phyloP scores from a whole-genome alignment of 2,888 invertebrate genomes.

The Hoplodrina ambigua region DNA sequence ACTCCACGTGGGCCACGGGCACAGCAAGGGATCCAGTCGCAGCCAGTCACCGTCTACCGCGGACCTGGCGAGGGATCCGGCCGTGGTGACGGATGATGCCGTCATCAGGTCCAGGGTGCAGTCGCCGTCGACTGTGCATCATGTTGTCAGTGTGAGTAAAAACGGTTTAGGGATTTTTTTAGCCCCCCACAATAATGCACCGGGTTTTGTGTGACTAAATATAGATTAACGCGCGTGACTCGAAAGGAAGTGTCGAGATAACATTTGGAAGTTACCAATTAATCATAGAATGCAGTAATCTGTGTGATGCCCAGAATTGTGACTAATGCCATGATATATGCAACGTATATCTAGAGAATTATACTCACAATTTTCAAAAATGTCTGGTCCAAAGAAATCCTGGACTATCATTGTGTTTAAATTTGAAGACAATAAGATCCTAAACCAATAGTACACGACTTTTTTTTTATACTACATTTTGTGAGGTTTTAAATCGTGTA shows the following conservation, averaged over 20 bases:
- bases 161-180: slow-evolving; percentile 1
- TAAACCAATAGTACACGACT: too few species aligned
- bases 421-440: too few species aligned
- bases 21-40: slow-evolving; percentile 91
- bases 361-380: too few species aligned
- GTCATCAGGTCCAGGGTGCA: slow-evolving; percentile 87
- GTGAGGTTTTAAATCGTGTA: too few species aligned
- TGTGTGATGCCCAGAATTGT: not conserved
- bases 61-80: slow-evolving; percentile 86
- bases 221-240: not conserved
- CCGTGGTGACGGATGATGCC: slow-evolving; percentile 83
- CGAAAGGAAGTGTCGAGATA: slow-evolving; percentile 16
- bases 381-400: not conserved
- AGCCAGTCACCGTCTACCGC: slow-evolving; percentile 91
- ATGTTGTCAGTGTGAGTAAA: slow-evolving; percentile 82
- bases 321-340: not conserved
- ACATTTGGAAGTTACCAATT: not conserved
- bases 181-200: not conserved
- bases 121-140: slow-evolving; percentile 84
- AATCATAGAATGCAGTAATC: slow-evolving; percentile 6
- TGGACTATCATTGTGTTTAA: too few species aligned
- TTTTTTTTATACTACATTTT: too few species aligned
- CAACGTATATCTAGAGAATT: not conserved
- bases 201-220: not conserved
- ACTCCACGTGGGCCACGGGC: slow-evolving; percentile 85